Conservation (phyloP, 2,113 vertebrate genomes). For the Callaeas wilsoni region DNA sequence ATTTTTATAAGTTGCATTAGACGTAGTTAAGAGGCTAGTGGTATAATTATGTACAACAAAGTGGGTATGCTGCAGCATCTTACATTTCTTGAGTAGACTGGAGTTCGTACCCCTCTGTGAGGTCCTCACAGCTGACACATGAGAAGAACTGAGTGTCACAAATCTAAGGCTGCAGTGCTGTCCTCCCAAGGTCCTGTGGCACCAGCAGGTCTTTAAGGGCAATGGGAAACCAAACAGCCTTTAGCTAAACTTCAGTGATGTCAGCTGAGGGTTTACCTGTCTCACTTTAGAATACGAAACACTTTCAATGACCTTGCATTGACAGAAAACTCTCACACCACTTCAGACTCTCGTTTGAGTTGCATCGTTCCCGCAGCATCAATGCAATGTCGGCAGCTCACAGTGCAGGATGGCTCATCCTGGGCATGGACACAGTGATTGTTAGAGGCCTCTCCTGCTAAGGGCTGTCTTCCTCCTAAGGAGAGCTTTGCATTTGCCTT, state of each 20-base stretch:
- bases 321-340: neutral
- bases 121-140: neutral
- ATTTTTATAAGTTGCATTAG: neutral
- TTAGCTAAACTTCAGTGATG: neutral
- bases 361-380: neutral
- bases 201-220: neutral
- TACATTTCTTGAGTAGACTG: neutral
- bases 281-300: neutral
- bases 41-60: neutral
- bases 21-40: neutral
- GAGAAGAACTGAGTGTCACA: neutral
- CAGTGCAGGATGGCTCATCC: fast-evolving
- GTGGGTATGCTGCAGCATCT: neutral
- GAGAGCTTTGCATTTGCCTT: neutral
- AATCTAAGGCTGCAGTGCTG: neutral
- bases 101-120: neutral
- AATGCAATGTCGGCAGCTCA: fast-evolving
- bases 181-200: neutral
- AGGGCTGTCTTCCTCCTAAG: neutral
- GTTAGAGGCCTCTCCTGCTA: neutral
- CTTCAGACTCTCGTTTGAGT: neutral
- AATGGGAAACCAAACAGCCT: neutral
- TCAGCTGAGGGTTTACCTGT: neutral
- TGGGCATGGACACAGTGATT: neutral
- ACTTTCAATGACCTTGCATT: neutral